Conservation (phyloP, 2,888 invertebrate genomes). For the Athripsodes cinereus region DNA sequence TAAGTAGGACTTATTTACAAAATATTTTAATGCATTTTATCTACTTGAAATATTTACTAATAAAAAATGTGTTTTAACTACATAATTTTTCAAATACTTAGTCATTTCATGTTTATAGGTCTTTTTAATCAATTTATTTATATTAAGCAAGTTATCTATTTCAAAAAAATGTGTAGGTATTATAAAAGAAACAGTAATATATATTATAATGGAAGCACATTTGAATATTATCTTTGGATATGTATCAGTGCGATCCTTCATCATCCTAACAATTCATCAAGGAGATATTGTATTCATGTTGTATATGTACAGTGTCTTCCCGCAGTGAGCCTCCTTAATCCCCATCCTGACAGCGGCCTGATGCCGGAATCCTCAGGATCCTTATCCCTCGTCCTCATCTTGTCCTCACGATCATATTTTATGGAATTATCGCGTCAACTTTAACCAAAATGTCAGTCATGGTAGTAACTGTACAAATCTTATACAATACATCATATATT, state of each 20-base stretch:
- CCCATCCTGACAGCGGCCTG: neutral
- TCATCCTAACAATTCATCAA: conserved; percentile 1
- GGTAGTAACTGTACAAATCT: too few species aligned
- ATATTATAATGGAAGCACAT: neutral
- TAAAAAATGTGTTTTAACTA: too few species aligned
- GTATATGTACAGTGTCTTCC: neutral
- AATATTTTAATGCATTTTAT: too few species aligned
- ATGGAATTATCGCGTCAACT: conserved; percentile 24
- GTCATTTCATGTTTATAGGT: too few species aligned
- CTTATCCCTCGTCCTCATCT: conserved; percentile 6
- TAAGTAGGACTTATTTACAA: too few species aligned
- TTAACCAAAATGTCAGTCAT: conserved; percentile 15
- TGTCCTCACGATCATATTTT: conserved; percentile 20
- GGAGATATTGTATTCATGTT: neutral
- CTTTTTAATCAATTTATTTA: too few species aligned
- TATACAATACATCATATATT: too few species aligned
- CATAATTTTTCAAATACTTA: too few species aligned
- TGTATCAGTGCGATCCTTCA: neutral
- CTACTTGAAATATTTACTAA: too few species aligned
- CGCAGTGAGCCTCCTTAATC: neutral
- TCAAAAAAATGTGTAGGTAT: too few species aligned
- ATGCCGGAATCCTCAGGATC: neutral
- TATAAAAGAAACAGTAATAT: too few species aligned
- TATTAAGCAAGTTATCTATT: too few species aligned
- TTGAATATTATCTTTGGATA: neutral